Evolutionary conservation across 2,888 invertebrate genomes (phyloP).

Genomic region (Homarus gammarus): DNA sequence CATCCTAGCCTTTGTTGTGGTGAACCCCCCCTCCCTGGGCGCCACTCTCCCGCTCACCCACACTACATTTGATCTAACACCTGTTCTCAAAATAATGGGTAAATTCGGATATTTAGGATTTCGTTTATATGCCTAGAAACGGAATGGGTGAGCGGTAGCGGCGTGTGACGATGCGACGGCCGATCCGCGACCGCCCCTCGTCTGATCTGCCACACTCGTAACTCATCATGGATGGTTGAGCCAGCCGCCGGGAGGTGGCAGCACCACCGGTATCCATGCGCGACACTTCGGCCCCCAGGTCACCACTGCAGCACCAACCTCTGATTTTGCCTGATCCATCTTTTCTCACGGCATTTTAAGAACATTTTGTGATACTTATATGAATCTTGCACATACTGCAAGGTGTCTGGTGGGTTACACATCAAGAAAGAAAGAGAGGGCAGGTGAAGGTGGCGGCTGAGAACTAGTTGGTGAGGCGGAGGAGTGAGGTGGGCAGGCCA

Average conservation of each 20-base stretch:
- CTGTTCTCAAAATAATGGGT: neutral
- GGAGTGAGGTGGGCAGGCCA: constrained; percentile 20
- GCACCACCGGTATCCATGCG: constrained; percentile 62
- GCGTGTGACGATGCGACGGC: constrained; percentile 32
- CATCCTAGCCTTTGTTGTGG: constrained; percentile 47
- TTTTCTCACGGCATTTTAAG: neutral
- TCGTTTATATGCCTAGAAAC: constrained; percentile 3
- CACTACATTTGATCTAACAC: neutral
- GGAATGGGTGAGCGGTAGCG: constrained; percentile 19
- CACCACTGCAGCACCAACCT: constrained; percentile 12
- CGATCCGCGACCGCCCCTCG: constrained; percentile 36
- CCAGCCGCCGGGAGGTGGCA: constrained; percentile 57
- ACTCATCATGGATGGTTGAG: constrained; percentile 55
- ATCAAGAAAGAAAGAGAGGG: constrained; percentile 5
- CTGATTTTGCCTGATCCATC: too few species aligned
- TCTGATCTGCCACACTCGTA: constrained; percentile 63
- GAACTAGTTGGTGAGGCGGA: constrained; percentile 63
- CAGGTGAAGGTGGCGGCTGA: neutral
- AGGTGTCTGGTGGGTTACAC: too few species aligned
- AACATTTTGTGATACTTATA: neutral
- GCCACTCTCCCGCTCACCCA: neutral
- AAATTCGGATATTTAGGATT: neutral
- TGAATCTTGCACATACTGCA: neutral
- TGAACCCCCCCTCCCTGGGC: neutral
- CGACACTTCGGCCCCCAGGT: constrained; percentile 58